Conservation (phyloP, 2,888 invertebrate genomes). For the Idaea dimidiata region DNA sequence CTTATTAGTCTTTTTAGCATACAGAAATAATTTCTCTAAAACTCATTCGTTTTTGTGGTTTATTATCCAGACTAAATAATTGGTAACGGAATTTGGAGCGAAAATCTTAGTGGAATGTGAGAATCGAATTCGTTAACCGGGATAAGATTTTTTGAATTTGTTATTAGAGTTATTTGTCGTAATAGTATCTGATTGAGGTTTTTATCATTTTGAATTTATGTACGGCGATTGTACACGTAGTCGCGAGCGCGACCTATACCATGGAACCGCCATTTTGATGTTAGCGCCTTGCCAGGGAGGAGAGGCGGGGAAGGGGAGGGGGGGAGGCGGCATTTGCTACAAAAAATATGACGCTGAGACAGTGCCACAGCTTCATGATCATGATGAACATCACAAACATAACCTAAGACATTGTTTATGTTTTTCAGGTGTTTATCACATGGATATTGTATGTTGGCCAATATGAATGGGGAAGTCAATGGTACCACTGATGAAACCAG, state of each 20-base stretch:
- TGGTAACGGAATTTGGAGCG: neutral
- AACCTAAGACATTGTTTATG: slow-evolving; percentile 48
- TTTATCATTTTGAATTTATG: slow-evolving; percentile 20
- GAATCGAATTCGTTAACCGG: neutral
- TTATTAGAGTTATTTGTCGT: neutral
- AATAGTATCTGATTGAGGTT: slow-evolving; percentile 17
- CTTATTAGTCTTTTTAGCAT: neutral
- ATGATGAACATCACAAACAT: slow-evolving; percentile 43
- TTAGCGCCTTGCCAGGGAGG: slow-evolving; percentile 67
- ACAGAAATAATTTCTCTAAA: neutral
- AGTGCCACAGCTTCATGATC: slow-evolving; percentile 47
- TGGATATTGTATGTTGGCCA: slow-evolving; percentile 54
- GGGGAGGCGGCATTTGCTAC: slow-evolving; percentile 50
- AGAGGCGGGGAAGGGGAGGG: slow-evolving; percentile 50
- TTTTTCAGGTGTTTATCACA: slow-evolving; percentile 58
- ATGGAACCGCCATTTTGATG: slow-evolving; percentile 77
- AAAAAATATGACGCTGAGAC: slow-evolving; percentile 64
- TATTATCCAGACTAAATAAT: neutral
- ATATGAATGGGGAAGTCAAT: slow-evolving; percentile 67
- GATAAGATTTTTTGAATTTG: neutral
- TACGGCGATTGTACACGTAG: slow-evolving; percentile 53
- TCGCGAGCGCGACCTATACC: slow-evolving; percentile 57
- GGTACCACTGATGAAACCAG: slow-evolving; percentile 62
- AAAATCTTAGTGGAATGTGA: neutral
- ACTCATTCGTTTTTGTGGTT: neutral